Percentiles rank a stretch among this genome's conserved stretches.
These are phyloP conservation scores for Stylophora pistillata DNA, from an alignment of 64 coral and sea anemone species.

Conservation along the genomic window DNA sequence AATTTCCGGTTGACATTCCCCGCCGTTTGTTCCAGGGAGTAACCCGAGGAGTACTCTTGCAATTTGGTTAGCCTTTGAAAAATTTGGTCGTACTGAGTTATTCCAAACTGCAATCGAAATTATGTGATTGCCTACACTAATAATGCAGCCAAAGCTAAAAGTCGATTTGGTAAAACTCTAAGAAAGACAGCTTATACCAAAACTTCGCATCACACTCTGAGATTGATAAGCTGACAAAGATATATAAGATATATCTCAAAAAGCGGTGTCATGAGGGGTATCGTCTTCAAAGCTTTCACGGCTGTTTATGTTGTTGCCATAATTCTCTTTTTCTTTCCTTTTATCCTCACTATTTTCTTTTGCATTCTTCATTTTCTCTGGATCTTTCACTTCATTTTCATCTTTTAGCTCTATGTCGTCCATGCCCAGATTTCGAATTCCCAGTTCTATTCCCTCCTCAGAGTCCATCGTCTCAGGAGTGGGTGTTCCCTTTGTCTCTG, in stretches of 20 bases:
- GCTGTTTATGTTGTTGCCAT: not conserved
- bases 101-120: too few relatives aligned
- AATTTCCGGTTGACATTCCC: too few relatives aligned
- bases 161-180: too few relatives aligned
- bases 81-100: too few relatives aligned
- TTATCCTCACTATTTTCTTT: not conserved
- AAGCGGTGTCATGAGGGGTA: not conserved
- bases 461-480: slow-evolving; percentile 60
- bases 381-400: not conserved
- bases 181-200: too few relatives aligned
- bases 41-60: too few relatives aligned
- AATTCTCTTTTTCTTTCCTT: not conserved
- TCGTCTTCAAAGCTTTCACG: not conserved
- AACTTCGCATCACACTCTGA: too few relatives aligned
- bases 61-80: too few relatives aligned
- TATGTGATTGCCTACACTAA: too few relatives aligned
- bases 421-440: not conserved
- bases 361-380: not conserved
- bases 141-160: too few relatives aligned
- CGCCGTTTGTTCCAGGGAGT: too few relatives aligned
- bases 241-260: not conserved
- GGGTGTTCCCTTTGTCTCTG: slow-evolving; percentile 61
- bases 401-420: not conserved
- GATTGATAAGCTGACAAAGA: too few relatives aligned
- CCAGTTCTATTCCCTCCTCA: slow-evolving; percentile 33